Percentiles rank a stretch among this genome's conserved stretches.
phyloP scores from a whole-genome alignment of 1,140 invertebrate species.

The Andricus grossulariae region DNA sequence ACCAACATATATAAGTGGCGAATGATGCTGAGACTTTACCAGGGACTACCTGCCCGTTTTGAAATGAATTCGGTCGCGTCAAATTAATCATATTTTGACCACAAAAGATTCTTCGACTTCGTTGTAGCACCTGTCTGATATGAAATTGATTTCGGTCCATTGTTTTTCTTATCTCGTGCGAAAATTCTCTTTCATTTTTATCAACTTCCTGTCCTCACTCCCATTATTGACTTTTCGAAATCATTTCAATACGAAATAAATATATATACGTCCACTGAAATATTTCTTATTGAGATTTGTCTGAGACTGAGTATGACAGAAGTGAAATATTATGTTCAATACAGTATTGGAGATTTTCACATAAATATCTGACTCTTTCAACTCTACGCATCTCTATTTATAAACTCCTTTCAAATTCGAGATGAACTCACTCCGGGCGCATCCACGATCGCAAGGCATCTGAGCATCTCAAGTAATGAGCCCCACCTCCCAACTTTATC shows the following conservation, averaged over 20 bases:
- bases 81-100: too few relatives aligned
- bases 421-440: neutral
- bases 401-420: neutral
- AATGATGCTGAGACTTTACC: too few relatives aligned
- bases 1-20: too few relatives aligned
- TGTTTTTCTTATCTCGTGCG: too few relatives aligned
- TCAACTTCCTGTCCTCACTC: neutral
- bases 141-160: neutral
- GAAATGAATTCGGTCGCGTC: too few relatives aligned
- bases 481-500: neutral
- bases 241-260: neutral
- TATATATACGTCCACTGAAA: neutral
- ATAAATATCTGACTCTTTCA: neutral
- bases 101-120: too few relatives aligned
- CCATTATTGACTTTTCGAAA: constrained; percentile 7
- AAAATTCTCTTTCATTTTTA: neutral
- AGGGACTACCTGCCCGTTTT: too few relatives aligned
- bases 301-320: neutral
- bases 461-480: constrained; percentile 12
- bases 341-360: constrained; percentile 7
- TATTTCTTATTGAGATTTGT: neutral
- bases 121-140: neutral
- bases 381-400: constrained; percentile 1
- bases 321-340: constrained; percentile 6
- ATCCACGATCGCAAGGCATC: neutral